A percentile compares a stretch with the other conserved stretches of the same genome.
These are phyloP conservation scores for Pipistrellus nathusii DNA, from an alignment of 2,797 vertebrate species.

Conservation along the genomic window DNA sequence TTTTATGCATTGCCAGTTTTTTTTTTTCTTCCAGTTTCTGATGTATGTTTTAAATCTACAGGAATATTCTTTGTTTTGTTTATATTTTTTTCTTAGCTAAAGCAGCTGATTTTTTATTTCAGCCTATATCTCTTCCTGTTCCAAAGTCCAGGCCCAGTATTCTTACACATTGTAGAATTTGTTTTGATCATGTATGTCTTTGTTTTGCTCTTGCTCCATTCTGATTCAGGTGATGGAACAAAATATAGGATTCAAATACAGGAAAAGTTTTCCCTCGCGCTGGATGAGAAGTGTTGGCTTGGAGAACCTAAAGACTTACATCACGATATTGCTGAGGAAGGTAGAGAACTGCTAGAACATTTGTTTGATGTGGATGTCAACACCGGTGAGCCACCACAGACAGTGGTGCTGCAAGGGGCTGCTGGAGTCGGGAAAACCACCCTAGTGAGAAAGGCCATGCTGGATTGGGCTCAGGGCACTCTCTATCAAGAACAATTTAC, in stretches of 20 bases:
- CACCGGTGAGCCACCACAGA: conserved; percentile 19
- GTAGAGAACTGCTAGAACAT: conserved; percentile 27
- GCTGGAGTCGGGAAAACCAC: conserved; percentile 81
- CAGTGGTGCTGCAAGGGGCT: conserved; percentile 73
- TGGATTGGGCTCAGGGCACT: conserved; percentile 79
- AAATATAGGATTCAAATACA: conserved; percentile 73
- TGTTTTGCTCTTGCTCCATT: background rate
- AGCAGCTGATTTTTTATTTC: conserved; percentile 31
- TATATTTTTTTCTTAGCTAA: conserved; percentile 2
- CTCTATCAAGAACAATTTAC: conserved; percentile 69
- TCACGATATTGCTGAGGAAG: background rate
- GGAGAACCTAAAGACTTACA: conserved; percentile 31
- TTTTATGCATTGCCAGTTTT: background rate
- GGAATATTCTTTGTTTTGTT: conserved; percentile 1
- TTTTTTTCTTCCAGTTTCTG: background rate
- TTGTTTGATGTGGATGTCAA: conserved; percentile 51
- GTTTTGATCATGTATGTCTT: background rate
- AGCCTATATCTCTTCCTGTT: background rate
- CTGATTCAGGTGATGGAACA: conserved; percentile 59
- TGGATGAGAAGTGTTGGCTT: conserved; percentile 42
- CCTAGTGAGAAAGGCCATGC: conserved; percentile 72
- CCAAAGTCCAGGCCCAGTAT: background rate
- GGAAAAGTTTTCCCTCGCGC: conserved; percentile 48
- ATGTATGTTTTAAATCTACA: background rate
- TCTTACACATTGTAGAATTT: conserved; percentile 41